A percentile compares a stretch with the other conserved stretches of the same genome.
Evolutionary conservation across 1,140 invertebrate species (phyloP).

Genomic region (Oscheius sp.): DNA sequence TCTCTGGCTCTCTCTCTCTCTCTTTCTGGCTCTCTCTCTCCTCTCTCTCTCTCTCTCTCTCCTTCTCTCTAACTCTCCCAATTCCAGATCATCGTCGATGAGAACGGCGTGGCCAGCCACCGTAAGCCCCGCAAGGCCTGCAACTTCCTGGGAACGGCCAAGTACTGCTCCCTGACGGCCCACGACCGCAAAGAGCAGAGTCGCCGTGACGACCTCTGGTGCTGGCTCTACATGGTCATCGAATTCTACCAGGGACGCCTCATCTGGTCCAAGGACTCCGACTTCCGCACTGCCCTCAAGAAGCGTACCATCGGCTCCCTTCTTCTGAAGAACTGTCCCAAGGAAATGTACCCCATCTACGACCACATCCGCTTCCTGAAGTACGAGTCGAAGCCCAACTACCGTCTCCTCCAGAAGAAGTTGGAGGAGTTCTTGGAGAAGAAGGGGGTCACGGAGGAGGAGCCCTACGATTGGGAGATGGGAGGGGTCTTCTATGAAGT

Average conservation of each 20-base stretch:
- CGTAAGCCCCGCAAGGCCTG: conserved; percentile 22
- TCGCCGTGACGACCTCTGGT: conserved; percentile 37
- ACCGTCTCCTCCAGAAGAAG: conserved; percentile 6
- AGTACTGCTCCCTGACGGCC: conserved; percentile 30
- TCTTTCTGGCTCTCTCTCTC: no score
- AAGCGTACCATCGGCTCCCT: conserved; percentile 4
- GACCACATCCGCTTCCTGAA: conserved; percentile 25
- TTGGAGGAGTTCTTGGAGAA: not conserved
- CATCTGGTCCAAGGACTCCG: not conserved
- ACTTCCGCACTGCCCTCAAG: not conserved
- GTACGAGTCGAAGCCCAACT: conserved; percentile 25
- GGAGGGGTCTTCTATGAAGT: conserved; percentile 9
- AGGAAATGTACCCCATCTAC: conserved; percentile 22
- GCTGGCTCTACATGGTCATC: conserved; percentile 34
- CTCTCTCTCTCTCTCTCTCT: no score
- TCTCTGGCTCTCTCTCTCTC: no score
- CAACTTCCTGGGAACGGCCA: conserved; percentile 30
- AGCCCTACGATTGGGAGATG: conserved; percentile 20
- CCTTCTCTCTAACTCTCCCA: no score
- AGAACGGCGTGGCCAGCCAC: conserved; percentile 6
- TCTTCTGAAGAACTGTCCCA: conserved; percentile 22
- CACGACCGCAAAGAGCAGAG: conserved; percentile 28
- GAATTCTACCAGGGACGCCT: conserved; percentile 18
- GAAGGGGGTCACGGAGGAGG: not conserved
- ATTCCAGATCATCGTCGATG: not conserved